phyloP scores from a whole-genome alignment of 2,113 vertebrate species.

The Etheostoma spectabile region DNA sequence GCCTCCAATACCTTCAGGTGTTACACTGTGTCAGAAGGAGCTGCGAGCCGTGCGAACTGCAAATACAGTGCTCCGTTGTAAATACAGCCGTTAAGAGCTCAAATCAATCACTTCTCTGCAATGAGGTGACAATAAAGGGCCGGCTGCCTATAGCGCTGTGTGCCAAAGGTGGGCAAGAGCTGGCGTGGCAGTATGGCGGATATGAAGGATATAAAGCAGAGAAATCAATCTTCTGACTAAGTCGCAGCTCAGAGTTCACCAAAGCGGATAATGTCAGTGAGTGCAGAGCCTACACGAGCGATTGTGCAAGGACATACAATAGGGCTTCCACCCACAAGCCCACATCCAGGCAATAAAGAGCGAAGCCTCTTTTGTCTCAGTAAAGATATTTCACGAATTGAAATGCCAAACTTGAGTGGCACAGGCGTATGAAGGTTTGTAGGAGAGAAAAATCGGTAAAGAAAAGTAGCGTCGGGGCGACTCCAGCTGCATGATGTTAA shows the following conservation, averaged over 20 bases:
- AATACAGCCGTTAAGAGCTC: slow-evolving; percentile 50
- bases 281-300: slow-evolving; percentile 50
- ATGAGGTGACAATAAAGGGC: slow-evolving; percentile 44
- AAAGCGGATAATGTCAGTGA: slow-evolving; percentile 64
- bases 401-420: slow-evolving; percentile 58
- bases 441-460: not conserved
- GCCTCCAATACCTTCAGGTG: slow-evolving; percentile 44
- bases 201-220: slow-evolving; percentile 60
- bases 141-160: slow-evolving; percentile 49
- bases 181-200: slow-evolving; percentile 44
- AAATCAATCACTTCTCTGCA: slow-evolving; percentile 72
- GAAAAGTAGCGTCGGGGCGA: not conserved
- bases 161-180: slow-evolving; percentile 61
- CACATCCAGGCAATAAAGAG: slow-evolving; percentile 45
- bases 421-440: slow-evolving; percentile 12
- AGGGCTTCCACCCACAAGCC: slow-evolving; percentile 64
- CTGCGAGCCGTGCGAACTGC: slow-evolving; percentile 62
- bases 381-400: slow-evolving; percentile 33
- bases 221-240: slow-evolving; percentile 72
- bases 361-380: slow-evolving; percentile 40
- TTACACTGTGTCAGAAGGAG: slow-evolving; percentile 32
- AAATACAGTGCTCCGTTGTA: slow-evolving; percentile 51
- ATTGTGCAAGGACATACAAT: slow-evolving; percentile 67
- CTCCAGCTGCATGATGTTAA: not conserved
- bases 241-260: slow-evolving; percentile 58